Evolutionary conservation across 1,140 invertebrate genomes (phyloP).

Genomic region (Lineus longissimus): DNA sequence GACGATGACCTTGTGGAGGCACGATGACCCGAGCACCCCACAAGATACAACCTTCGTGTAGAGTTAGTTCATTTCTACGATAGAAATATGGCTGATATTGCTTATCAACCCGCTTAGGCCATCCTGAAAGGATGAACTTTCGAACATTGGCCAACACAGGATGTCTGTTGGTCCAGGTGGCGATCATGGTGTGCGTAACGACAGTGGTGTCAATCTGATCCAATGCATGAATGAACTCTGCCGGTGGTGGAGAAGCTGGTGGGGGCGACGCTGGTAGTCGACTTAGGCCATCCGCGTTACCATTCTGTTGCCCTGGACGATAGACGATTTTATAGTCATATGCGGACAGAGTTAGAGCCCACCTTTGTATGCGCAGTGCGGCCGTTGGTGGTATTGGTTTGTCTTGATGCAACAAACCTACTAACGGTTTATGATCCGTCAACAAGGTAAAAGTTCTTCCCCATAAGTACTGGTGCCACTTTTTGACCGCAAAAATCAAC

Average conservation of each 20-base stretch:
- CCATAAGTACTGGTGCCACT: constrained; percentile 58
- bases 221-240: neutral
- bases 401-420: constrained; percentile 43
- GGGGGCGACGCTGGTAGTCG: constrained; percentile 9
- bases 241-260: too few relatives aligned
- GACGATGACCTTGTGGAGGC: constrained; percentile 36
- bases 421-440: constrained; percentile 56
- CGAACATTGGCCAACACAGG: constrained; percentile 5
- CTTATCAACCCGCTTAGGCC: neutral
- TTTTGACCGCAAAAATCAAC: constrained; percentile 53
- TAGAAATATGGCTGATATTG: constrained; percentile 17
- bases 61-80: constrained; percentile 18
- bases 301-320: constrained; percentile 16
- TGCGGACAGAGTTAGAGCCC: constrained; percentile 28
- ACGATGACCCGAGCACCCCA: constrained; percentile 38
- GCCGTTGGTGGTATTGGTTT: constrained; percentile 41
- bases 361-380: constrained; percentile 36
- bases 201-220: neutral
- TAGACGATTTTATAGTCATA: constrained; percentile 45
- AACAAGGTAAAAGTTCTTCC: constrained; percentile 48
- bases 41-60: constrained; percentile 21
- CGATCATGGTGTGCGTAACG: neutral
- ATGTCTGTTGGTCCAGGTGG: neutral
- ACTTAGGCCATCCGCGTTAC: constrained; percentile 39
- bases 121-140: neutral